Evolutionary conservation across 1,140 invertebrate species (phyloP), one percentile per base, ranked within the genome.

Genomic region (Drosophila seguyi): DNA sequence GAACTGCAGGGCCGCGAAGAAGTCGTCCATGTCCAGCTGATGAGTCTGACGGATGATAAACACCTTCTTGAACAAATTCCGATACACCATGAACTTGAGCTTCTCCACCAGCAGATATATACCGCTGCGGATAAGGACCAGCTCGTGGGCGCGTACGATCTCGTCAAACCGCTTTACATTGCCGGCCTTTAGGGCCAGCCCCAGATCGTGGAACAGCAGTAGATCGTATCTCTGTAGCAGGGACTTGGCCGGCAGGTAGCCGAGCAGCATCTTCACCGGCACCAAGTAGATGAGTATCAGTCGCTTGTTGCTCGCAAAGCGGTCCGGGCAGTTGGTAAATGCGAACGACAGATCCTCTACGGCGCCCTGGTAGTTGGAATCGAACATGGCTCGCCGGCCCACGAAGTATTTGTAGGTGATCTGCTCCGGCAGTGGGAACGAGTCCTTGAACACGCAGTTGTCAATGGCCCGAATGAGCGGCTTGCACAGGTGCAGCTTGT

Each of bases 91-190:
- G 50, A 98, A 96, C 92, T 98, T 99, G 1, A 99, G 93, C 92
- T 99, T 99, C 91, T 99, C 98, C 8, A 99, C 95, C 90, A 99
- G 98, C 18, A 99, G 94, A 93, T 99, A 99, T 84, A 99, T 98
- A 38, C 98, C 98, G 87, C 96, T 98, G 81, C 96, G 96, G 59
- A 99, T 99, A 77, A 99, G 99, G 92, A 99, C 99, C 0, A 95
- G 93, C 93, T 99, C 98, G 86, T 99, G 96, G 45, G 95, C 94
- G 71, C 96, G 95, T 93, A 99, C 96, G 0, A 98, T 97, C 80
- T 95, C 94, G 90, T 98, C 97, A 44, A 99, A 96, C 67, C 95
- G 94, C 58, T 95, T 93, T 1, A 99, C 93, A 93, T 99, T 97
- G 18, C 99, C 99, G 85, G 96, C 95, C 93, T 97, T 97, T 0